These are phyloP conservation scores for Dromas ardeola DNA, from an alignment of 2,113 vertebrate species.

Conservation along the genomic window DNA sequence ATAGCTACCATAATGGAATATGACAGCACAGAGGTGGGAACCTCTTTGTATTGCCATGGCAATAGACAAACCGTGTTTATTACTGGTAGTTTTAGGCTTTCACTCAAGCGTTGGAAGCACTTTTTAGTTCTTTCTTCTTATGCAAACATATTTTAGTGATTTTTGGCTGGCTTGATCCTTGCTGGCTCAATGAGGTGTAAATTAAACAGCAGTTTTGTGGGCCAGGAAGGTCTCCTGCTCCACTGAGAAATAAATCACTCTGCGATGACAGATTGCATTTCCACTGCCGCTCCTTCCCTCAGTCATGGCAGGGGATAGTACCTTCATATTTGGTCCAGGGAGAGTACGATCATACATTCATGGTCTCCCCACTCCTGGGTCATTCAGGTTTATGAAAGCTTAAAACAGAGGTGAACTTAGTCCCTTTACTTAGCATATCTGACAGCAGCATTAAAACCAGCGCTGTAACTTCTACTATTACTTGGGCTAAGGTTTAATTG, in stretches of 20 bases:
- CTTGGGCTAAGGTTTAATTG: background rate
- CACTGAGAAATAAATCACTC: constrained; percentile 1
- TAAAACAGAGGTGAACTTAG: background rate
- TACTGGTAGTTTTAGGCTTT: constrained; percentile 18
- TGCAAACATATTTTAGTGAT: constrained; percentile 15
- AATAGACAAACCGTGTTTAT: constrained; percentile 45
- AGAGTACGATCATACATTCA: background rate
- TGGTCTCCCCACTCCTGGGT: background rate
- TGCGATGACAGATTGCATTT: background rate
- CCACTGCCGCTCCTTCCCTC: background rate
- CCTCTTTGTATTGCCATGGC: constrained; percentile 30
- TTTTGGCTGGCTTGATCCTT: constrained; percentile 22
- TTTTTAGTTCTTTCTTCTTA: background rate
- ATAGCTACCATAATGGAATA: constrained; percentile 15
- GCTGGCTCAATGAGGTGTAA: background rate
- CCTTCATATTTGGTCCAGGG: background rate
- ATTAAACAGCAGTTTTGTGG: background rate
- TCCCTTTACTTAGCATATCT: background rate
- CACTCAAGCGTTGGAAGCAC: background rate
- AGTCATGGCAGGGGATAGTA: background rate
- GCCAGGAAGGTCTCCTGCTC: background rate
- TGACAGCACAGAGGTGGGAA: background rate
- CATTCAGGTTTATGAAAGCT: background rate
- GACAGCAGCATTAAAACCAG: background rate
- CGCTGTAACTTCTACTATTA: background rate